phyloP scores from a whole-genome alignment of 2,113 vertebrate species.

The Thamnaconus septentrionalis region DNA sequence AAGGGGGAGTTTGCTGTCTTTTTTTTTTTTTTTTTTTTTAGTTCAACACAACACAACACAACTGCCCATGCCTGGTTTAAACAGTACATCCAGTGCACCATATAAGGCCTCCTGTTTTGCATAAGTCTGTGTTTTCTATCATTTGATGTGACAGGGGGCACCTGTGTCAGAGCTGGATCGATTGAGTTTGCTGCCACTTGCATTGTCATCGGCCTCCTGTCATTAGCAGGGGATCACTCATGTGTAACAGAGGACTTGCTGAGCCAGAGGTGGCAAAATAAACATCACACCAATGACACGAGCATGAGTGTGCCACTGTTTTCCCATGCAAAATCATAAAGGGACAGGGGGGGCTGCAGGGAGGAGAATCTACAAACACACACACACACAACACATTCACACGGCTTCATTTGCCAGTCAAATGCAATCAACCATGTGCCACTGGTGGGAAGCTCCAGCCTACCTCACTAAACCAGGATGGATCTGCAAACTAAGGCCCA shows the following conservation, averaged over 20 bases:
- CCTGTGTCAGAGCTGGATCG: too few species aligned
- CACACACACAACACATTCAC: neutral
- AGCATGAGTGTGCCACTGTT: too few species aligned
- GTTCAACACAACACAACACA: neutral
- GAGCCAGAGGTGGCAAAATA: neutral
- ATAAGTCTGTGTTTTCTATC: too few species aligned
- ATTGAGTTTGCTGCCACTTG: neutral
- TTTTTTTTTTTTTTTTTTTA: neutral
- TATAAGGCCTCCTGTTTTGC: too few species aligned
- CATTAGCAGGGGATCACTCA: constrained; percentile 1
- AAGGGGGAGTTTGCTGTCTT: neutral
- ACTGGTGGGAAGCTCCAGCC: constrained; percentile 16
- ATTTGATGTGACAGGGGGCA: too few species aligned
- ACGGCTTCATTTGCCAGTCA: constrained; percentile 22
- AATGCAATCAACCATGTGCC: constrained; percentile 1
- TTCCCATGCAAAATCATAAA: too few species aligned
- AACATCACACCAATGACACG: too few species aligned
- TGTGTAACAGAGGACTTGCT: constrained; percentile 2
- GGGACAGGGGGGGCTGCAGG: neutral
- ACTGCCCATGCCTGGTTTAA: neutral
- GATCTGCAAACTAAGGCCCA: too few species aligned
- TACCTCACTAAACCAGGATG: constrained; percentile 15
- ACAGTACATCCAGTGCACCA: neutral
- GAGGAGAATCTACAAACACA: too few species aligned
- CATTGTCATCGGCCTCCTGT: constrained; percentile 3